These are phyloP conservation scores for Battus philenor DNA, from an alignment of 1,140 invertebrate genomes.

Conservation along the genomic window DNA sequence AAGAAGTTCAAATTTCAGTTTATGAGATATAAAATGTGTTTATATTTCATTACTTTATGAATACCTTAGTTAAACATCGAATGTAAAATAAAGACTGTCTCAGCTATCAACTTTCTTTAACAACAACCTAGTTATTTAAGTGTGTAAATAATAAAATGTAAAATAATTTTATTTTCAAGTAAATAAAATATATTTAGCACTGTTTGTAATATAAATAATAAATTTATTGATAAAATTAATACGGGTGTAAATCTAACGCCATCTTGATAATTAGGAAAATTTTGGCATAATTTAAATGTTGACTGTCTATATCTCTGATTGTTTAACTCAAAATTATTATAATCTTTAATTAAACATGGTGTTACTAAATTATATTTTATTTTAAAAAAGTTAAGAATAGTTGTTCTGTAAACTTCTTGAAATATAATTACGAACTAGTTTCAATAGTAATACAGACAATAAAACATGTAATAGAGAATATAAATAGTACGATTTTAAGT, in stretches of 20 bases:
- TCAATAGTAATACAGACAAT: conserved; percentile 17
- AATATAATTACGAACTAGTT: conserved; percentile 9
- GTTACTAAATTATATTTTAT: background rate
- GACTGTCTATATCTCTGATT: too few relatives aligned
- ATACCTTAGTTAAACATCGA: conserved; percentile 24
- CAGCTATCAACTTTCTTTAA: conserved; percentile 26
- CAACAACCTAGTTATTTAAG: conserved; percentile 17
- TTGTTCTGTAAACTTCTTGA: conserved; percentile 8
- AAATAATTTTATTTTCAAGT: conserved; percentile 9
- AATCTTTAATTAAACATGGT: background rate
- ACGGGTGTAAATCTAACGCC: too few relatives aligned
- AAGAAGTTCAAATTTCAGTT: too few relatives aligned
- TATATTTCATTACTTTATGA: too few relatives aligned
- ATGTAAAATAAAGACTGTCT: conserved; percentile 34
- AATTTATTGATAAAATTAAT: conserved; percentile 1
- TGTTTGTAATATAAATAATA: conserved; percentile 13
- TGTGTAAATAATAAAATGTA: conserved; percentile 10
- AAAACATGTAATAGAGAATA: conserved; percentile 9
- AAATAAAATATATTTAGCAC: conserved; percentile 7
- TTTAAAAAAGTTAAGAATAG: background rate
- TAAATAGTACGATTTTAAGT: background rate
- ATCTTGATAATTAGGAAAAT: too few relatives aligned
- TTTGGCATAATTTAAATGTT: too few relatives aligned
- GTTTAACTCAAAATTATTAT: background rate
- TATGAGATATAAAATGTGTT: too few relatives aligned